These are phyloP conservation scores for Oxyteleia sp. DNA, from an alignment of 2,888 invertebrate genomes.

Conservation along the genomic window DNA sequence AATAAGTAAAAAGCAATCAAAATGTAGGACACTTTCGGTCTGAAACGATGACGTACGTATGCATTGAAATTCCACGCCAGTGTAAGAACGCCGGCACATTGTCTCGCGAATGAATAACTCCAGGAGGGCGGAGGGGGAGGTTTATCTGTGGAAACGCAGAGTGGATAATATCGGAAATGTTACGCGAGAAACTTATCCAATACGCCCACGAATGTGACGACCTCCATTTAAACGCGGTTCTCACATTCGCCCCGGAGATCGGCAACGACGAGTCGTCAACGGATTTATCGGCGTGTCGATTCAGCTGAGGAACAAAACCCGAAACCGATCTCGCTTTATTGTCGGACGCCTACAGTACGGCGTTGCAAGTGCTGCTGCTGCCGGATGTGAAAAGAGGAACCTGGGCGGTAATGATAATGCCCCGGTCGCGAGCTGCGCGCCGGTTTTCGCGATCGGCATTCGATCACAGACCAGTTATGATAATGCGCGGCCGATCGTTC, in stretches of 20 bases:
- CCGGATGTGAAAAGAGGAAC: conserved; percentile 49
- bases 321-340: conserved; percentile 35
- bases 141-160: conserved; percentile 37
- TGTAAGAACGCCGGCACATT: conserved; percentile 49
- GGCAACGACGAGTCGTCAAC: conserved; percentile 40
- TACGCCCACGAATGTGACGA: conserved; percentile 28
- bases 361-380: conserved; percentile 35
- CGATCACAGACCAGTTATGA: conserved; percentile 61
- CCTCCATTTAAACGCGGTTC: conserved; percentile 47
- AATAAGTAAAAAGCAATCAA: too few species aligned
- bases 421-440: too few species aligned
- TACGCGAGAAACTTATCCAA: conserved; percentile 60
- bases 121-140: neutral
- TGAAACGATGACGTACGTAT: too few species aligned
- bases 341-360: conserved; percentile 36
- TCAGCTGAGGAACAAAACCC: conserved; percentile 40
- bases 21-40: too few species aligned
- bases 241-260: conserved; percentile 31
- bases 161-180: conserved; percentile 64
- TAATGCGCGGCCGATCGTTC: conserved; percentile 42
- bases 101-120: conserved; percentile 63
- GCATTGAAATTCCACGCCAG: conserved; percentile 45
- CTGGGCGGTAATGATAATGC: conserved; percentile 57
- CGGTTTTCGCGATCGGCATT: conserved; percentile 38
- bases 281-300: conserved; percentile 49